These are phyloP conservation scores for Perodicticus potto DNA, from an alignment of 2,797 vertebrate species.

Conservation along the genomic window DNA sequence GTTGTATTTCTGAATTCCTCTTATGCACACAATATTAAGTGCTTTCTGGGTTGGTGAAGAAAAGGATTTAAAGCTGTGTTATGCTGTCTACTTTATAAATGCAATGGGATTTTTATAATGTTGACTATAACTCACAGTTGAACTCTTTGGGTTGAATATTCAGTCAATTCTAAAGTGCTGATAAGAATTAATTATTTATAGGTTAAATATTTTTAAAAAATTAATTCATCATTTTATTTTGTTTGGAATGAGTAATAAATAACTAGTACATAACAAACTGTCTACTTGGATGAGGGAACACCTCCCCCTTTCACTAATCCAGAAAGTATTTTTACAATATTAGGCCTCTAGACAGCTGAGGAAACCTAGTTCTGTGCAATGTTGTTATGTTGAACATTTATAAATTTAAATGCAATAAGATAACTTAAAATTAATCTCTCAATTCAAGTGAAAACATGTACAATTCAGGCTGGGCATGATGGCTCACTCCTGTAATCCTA, in stretches of 20 bases:
- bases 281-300: background rate
- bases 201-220: background rate
- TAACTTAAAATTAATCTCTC: background rate
- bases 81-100: slow-evolving; percentile 31
- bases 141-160: background rate
- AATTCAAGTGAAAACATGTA: slow-evolving; percentile 20
- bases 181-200: slow-evolving; percentile 27
- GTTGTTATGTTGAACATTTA: background rate
- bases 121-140: slow-evolving; percentile 25
- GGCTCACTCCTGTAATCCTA: too few species aligned
- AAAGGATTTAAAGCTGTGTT: slow-evolving; percentile 31
- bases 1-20: slow-evolving; percentile 29
- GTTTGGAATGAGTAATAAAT: slow-evolving; percentile 37
- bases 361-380: background rate
- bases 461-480: background rate
- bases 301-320: background rate
- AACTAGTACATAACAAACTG: background rate
- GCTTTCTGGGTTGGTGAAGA: slow-evolving; percentile 15
- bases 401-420: slow-evolving; percentile 42
- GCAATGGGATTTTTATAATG: background rate
- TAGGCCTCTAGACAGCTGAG: background rate
- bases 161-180: slow-evolving; percentile 41
- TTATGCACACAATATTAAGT: background rate
- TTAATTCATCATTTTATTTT: background rate
- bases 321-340: background rate